Conservation (phyloP, 2,888 invertebrate genomes). For the Drosophila rubida region DNA sequence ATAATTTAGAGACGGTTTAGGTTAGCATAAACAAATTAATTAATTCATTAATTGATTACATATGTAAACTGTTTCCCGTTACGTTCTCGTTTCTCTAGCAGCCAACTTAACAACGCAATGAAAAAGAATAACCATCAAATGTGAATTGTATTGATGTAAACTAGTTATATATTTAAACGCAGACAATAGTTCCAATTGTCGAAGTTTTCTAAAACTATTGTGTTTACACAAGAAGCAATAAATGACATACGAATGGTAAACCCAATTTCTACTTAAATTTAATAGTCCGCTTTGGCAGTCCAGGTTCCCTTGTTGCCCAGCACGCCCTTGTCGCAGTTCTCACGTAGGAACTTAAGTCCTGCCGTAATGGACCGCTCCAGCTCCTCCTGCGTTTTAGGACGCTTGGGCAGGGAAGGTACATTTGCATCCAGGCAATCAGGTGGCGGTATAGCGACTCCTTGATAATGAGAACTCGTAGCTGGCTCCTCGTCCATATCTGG, state of each 20-base stretch:
- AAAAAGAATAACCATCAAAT: conserved; percentile 15
- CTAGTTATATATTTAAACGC: conserved; percentile 24
- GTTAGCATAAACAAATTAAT: conserved; percentile 31
- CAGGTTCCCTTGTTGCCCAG: conserved; percentile 82
- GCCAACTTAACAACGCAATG: conserved; percentile 26
- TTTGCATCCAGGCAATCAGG: conserved; percentile 87
- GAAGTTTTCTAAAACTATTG: conserved; percentile 52
- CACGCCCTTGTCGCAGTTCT: conserved; percentile 86
- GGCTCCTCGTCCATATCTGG: conserved; percentile 18
- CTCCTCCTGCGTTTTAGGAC: conserved; percentile 66
- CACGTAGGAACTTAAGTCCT: conserved; percentile 86
- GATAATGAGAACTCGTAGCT: conserved; percentile 30
- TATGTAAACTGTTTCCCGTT: conserved; percentile 32
- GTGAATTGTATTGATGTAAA: conserved; percentile 30
- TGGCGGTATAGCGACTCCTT: conserved; percentile 87
- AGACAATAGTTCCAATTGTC: conserved; percentile 45
- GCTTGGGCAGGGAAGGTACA: conserved; percentile 62
- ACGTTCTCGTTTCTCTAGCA: conserved; percentile 47
- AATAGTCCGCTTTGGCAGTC: conserved; percentile 84
- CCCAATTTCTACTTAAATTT: conserved; percentile 14
- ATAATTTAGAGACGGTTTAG: conserved; percentile 35
- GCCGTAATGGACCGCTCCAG: conserved; percentile 86
- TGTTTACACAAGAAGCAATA: conserved; percentile 69
- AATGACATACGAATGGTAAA: conserved; percentile 42
- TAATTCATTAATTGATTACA: neutral